Percentiles rank a stretch among this genome's conserved stretches.
Evolutionary conservation across 2,888 invertebrate species (phyloP).

Genomic region (Aspidapion aeneum): DNA sequence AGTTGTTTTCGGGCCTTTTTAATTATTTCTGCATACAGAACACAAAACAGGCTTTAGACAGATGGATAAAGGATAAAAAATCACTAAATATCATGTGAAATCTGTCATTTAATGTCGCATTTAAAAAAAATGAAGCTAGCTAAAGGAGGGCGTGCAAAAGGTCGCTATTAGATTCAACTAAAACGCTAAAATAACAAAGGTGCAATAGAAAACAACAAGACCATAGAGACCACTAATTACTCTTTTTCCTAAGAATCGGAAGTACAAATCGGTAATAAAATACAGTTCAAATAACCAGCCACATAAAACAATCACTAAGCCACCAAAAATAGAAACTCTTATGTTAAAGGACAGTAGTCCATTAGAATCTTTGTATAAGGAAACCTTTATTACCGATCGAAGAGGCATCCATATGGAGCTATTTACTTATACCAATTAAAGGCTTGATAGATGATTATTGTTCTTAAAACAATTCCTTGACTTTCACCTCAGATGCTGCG

Average conservation of each 20-base stretch:
- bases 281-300: background rate
- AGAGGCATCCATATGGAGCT: slow-evolving; percentile 42
- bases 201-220: background rate
- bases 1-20: too few relatives aligned
- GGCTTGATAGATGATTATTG: slow-evolving; percentile 49
- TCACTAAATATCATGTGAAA: too few relatives aligned
- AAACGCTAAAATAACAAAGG: too few relatives aligned
- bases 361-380: slow-evolving; percentile 46
- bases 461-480: slow-evolving; percentile 44
- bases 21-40: too few relatives aligned
- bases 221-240: background rate
- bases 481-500: slow-evolving; percentile 39
- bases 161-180: too few relatives aligned
- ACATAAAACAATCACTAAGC: slow-evolving; percentile 42
- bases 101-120: too few relatives aligned
- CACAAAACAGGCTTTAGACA: too few relatives aligned
- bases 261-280: background rate
- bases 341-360: slow-evolving; percentile 40
- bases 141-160: too few relatives aligned
- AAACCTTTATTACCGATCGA: slow-evolving; percentile 41
- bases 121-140: too few relatives aligned
- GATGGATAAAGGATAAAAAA: too few relatives aligned
- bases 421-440: slow-evolving; percentile 50
- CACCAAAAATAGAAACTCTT: slow-evolving; percentile 34
- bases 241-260: background rate